Conservation (phyloP, 2,888 invertebrate species). For the Augiades crinisus region DNA sequence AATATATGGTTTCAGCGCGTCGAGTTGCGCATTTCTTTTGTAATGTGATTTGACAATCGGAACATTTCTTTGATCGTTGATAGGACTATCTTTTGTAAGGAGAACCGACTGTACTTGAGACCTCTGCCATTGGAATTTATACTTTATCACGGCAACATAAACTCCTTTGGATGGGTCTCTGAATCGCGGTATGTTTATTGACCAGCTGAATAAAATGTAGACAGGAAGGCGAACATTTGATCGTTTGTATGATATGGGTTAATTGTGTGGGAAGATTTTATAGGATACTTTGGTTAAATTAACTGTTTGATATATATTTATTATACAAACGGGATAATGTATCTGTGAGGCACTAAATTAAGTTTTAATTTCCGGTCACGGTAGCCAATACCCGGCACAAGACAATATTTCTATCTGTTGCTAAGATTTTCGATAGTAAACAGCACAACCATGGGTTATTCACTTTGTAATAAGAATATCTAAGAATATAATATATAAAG, state of each 20-base stretch:
- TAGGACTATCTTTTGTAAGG: not conserved
- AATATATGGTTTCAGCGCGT: not conserved
- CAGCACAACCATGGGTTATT: too few relatives aligned
- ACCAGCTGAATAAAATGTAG: not conserved
- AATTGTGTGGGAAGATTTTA: constrained; percentile 4
- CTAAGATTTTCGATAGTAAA: too few relatives aligned
- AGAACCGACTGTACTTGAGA: not conserved
- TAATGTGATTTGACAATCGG: not conserved
- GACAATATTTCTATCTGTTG: too few relatives aligned
- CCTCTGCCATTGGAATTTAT: not conserved
- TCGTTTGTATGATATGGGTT: not conserved
- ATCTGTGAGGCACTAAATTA: too few relatives aligned
- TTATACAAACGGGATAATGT: too few relatives aligned
- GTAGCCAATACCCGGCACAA: too few relatives aligned
- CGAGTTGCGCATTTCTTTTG: not conserved
- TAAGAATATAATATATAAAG: too few relatives aligned
- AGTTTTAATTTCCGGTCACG: too few relatives aligned
- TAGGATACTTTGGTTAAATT: not conserved
- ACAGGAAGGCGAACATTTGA: constrained; percentile 7
- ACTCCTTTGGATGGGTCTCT: not conserved
- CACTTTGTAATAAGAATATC: too few relatives aligned
- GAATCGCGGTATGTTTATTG: not conserved
- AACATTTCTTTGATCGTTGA: constrained; percentile 1
- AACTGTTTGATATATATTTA: too few relatives aligned
- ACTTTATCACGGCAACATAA: not conserved